Evolutionary conservation across 1,140 invertebrate genomes (phyloP).

Genomic region (Cotesia chilonis): DNA sequence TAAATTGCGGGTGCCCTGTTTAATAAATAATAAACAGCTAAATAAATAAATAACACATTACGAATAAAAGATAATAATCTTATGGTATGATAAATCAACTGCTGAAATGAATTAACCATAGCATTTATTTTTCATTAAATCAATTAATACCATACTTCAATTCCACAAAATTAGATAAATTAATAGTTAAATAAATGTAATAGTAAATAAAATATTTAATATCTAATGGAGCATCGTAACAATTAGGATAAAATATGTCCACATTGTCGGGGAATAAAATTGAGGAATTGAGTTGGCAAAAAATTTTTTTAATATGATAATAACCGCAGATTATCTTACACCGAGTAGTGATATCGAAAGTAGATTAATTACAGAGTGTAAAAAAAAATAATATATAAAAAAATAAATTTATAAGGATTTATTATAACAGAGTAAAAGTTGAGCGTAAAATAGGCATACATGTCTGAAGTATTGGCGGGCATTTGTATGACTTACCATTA

Average conservation of each 20-base stretch:
- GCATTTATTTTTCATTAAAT: too few relatives aligned
- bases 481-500: slow-evolving; percentile 68
- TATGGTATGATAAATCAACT: too few relatives aligned
- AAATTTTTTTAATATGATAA: background rate
- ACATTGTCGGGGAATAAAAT: background rate
- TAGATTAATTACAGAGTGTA: too few relatives aligned
- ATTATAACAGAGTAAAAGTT: slow-evolving; percentile 19
- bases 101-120: too few relatives aligned
- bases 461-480: slow-evolving; percentile 58
- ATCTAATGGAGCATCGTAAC: background rate
- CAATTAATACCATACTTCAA: too few relatives aligned
- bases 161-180: too few relatives aligned
- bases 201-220: background rate
- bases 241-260: too few relatives aligned
- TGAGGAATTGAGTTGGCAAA: slow-evolving; percentile 4
- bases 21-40: slow-evolving; percentile 38
- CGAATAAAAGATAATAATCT: too few relatives aligned
- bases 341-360: too few relatives aligned
- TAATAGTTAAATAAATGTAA: too few relatives aligned
- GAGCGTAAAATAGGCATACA: slow-evolving; percentile 31
- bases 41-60: slow-evolving; percentile 4
- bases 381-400: background rate
- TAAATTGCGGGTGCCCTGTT: slow-evolving; percentile 72
- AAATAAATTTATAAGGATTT: background rate
- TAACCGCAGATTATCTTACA: background rate